Evolutionary conservation across 1,140 invertebrate species (phyloP), one percentile per base, ranked within the genome.

Genomic region (Lepidurus couesii): DNA sequence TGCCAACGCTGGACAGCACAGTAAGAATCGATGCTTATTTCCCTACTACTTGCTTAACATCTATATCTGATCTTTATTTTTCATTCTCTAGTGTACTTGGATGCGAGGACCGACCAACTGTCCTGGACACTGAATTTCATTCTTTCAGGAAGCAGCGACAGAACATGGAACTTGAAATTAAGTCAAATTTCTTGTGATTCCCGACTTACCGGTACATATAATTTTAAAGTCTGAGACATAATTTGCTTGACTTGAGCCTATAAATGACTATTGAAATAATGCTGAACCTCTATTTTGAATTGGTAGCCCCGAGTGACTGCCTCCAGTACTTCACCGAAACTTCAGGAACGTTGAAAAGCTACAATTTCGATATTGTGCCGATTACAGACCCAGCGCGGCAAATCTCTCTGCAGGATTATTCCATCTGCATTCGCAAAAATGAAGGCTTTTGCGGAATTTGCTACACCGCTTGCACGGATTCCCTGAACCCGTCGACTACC

Each of bases 261-360:
- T 3, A 34, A 34, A 34, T 4, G 34, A 34, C 34, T 34, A 34
- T 4, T 4, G 34, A n/a, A 42, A 3, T 34, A 79, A 34, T 24
- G 24, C 76, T 73, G 4, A 44, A 16, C 43, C 24, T 43, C 34
- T 76, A 10, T 10, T 21, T 44, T 77, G 7, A 34, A 34, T 79
- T 43, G 1, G 3, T 34, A 79, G 78, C 78, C n/a, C 78, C 78
- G 34, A 42, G 34, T 11, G 73, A 75, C 13, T 95, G 93, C 84
- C 86, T 94, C 4, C 92, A 93, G 86, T 94, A 94, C 84, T 91
- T 90, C 82, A 90, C 88, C 42, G 87, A 85, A 3, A 81, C 85
- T 4, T 86, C 87, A 7, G 92, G 90, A 13, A 90, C 87, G 0
- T 89, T 94, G 16, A 88, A 85, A 47, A 92, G 92, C 83, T 95